Evolutionary conservation across 2,797 vertebrate genomes (phyloP), one percentile per base, ranked within the genome.

Genomic region (Arctocebus calabarensis): DNA sequence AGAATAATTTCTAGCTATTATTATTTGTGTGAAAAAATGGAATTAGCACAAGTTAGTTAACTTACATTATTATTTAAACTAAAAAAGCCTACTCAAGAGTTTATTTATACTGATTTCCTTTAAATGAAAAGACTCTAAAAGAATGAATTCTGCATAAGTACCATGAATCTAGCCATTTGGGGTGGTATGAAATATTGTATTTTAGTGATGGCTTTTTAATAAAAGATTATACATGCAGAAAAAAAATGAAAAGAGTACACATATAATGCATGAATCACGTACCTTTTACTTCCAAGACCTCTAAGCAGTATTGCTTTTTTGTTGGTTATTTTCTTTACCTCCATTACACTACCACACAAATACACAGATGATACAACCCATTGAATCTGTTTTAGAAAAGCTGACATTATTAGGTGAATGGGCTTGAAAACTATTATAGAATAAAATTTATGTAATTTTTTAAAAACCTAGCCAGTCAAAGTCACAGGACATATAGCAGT

Each of bases 11-110:
- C 17, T 68, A 27, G 5, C 11, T 86, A 68, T 71, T 79, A 95
- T 10, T n/a, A 2, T 55, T 59, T 91, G 9, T 82, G 27, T 84
- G 27, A 81, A 90, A 78, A 90, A 91, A 81, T 4, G 34, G 73
- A 91, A 74, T 40, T 68, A n/a, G 7, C 13, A 84, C 13, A 88
- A 25, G 29, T 16, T 68, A 32, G 14, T 78, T 82, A 88, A 66
- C 71, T 91, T 70, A 66, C 55, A 70, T 77, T 91, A 78, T 5
- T 70, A 88, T 57, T 88, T 78, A 97, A 94, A 95, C 16, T 45
- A 90, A 93, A 7, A 95, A 85, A 84, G 27, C 19, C 82, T 88
- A 91, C 74, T 87, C 52, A 48, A 91, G 71, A 90, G 20, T 90
- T 90, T 85, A 94, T 16, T 91, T 87, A 90, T 14, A 92, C 23